Evolutionary conservation across 2,888 invertebrate species (phyloP).

Genomic region (Alloscopus bannaensis): DNA sequence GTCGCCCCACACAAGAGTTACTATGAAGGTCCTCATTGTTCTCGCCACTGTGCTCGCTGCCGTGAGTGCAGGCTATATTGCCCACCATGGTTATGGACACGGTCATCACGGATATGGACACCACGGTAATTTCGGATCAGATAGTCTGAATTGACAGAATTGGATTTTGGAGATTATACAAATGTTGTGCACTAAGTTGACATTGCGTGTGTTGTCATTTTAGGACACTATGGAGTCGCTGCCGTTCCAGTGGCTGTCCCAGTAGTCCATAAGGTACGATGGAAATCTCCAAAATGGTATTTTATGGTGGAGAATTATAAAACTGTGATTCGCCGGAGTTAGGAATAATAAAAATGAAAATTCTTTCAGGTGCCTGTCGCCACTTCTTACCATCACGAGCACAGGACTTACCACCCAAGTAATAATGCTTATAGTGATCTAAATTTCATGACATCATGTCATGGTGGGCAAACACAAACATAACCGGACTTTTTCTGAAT

Average conservation of each 20-base stretch:
- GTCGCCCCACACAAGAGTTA: constrained; percentile 1
- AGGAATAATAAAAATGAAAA: not conserved
- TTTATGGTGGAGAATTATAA: no score
- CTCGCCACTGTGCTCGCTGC: constrained; percentile 65
- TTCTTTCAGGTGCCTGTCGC: constrained; percentile 69
- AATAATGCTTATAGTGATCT: not conserved
- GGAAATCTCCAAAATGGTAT: no score
- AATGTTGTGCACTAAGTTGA: not conserved
- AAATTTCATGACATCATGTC: no score
- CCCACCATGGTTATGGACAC: constrained; percentile 48
- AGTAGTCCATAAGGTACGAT: constrained; percentile 69
- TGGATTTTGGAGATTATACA: constrained; percentile 8
- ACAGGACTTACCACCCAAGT: constrained; percentile 71
- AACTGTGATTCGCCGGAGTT: no score
- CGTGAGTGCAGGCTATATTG: constrained; percentile 64
- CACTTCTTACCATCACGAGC: constrained; percentile 71
- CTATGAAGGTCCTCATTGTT: constrained; percentile 69
- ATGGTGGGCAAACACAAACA: no score
- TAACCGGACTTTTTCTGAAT: no score
- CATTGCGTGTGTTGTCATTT: not conserved
- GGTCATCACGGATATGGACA: constrained; percentile 12
- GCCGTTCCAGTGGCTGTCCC: constrained; percentile 66
- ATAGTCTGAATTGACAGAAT: not conserved
- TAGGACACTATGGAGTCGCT: constrained; percentile 55
- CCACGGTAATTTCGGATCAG: no score